Conservation (phyloP, 2,113 vertebrate genomes). For the Arenaria interpres region DNA sequence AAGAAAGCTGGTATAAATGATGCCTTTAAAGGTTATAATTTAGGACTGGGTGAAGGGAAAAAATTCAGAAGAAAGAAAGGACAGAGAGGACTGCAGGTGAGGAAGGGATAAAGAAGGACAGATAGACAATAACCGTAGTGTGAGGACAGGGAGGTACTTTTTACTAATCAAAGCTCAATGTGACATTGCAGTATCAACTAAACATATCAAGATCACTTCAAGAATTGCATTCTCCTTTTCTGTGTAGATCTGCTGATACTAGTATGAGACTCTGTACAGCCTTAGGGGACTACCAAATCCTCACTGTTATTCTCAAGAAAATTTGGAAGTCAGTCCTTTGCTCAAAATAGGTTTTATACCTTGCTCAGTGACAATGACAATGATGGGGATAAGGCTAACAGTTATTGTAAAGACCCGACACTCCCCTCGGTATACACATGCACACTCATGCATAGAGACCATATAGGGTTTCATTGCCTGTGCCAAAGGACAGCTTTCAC, state of each 20-base stretch:
- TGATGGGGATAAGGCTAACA: neutral
- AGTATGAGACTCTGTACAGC: neutral
- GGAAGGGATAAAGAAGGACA: neutral
- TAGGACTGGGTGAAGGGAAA: neutral
- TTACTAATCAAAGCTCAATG: neutral
- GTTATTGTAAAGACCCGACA: neutral
- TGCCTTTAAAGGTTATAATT: neutral
- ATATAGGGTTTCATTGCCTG: neutral
- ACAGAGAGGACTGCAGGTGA: neutral
- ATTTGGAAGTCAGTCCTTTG: neutral
- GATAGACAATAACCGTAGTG: neutral
- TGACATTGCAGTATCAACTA: neutral
- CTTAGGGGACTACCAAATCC: neutral
- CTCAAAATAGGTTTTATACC: neutral
- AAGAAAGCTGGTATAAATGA: neutral
- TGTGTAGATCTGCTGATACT: neutral
- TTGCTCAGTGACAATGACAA: neutral
- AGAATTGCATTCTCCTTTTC: neutral
- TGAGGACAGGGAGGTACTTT: neutral
- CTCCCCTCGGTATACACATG: accelerated
- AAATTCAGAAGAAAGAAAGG: neutral
- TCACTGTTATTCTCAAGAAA: neutral
- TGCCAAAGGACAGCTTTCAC: neutral
- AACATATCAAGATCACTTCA: neutral
- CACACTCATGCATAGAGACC: accelerated